These are phyloP conservation scores for Scolopax bukidnonensis DNA, from an alignment of 2,797 vertebrate genomes.

Conservation along the genomic window DNA sequence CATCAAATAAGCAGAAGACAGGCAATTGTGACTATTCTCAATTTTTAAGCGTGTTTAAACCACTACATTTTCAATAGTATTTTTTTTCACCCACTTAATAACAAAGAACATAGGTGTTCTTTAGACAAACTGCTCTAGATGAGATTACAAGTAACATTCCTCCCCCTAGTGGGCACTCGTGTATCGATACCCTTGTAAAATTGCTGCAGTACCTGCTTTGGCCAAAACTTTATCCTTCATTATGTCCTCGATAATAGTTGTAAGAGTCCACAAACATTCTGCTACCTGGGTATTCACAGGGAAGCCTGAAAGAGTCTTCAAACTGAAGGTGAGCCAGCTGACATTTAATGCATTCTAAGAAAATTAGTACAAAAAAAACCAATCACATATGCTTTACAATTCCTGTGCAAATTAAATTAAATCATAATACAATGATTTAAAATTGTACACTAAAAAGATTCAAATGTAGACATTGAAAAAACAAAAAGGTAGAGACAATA, in stretches of 20 bases:
- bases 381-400: not conserved
- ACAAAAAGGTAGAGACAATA: not conserved
- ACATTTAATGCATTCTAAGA: constrained; percentile 74
- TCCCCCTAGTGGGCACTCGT: not conserved
- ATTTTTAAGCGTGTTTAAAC: not conserved
- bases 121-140: not conserved
- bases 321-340: constrained; percentile 81
- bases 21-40: not conserved
- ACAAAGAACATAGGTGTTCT: fast-evolving
- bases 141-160: not conserved
- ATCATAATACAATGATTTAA: not conserved
- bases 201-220: constrained; percentile 68
- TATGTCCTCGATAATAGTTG: constrained; percentile 76
- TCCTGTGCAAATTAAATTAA: not conserved
- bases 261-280: constrained; percentile 82
- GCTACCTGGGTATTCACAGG: constrained; percentile 27
- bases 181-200: not conserved
- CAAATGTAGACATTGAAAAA: not conserved
- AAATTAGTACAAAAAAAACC: not conserved
- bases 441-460: not conserved
- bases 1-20: not conserved
- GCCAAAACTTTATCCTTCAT: constrained; percentile 71
- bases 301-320: constrained; percentile 72
- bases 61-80: not conserved
- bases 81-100: fast-evolving